A percentile compares a stretch with the other conserved stretches of the same genome.
Conservation (phyloP, 2,113 vertebrate species). For the Leptodactylus fuscus region DNA sequence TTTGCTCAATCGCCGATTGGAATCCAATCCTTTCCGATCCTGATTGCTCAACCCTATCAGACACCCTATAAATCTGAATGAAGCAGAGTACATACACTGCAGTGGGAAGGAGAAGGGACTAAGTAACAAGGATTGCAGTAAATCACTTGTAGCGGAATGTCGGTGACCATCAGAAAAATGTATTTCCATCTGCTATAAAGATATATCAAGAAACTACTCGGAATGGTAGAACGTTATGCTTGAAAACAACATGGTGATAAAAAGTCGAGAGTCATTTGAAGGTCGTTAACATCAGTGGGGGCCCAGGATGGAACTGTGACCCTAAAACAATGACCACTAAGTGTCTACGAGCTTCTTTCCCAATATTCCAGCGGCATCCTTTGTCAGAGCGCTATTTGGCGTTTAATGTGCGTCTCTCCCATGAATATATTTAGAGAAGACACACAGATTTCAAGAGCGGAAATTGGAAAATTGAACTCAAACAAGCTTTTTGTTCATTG, state of each 20-base stretch:
- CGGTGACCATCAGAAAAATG: no score
- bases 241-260: background rate
- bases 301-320: background rate
- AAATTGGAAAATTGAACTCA: constrained; percentile 15
- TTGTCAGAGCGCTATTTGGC: background rate
- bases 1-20: no score
- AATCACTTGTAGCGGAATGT: no score
- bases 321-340: background rate
- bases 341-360: background rate
- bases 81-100: no score
- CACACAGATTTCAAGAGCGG: constrained; percentile 6
- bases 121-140: no score
- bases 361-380: background rate
- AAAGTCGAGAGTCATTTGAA: background rate
- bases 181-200: no score
- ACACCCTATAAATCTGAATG: no score
- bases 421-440: constrained; percentile 23
- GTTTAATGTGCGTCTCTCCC: background rate
- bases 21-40: no score
- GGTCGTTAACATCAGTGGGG: background rate
- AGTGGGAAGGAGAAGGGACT: no score
- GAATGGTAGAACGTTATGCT: no score
- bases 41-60: no score
- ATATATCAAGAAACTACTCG: no score
- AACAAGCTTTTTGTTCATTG: constrained; percentile 50